Conservation (phyloP, 2,797 vertebrate genomes). For the Sciurus vulgaris region DNA sequence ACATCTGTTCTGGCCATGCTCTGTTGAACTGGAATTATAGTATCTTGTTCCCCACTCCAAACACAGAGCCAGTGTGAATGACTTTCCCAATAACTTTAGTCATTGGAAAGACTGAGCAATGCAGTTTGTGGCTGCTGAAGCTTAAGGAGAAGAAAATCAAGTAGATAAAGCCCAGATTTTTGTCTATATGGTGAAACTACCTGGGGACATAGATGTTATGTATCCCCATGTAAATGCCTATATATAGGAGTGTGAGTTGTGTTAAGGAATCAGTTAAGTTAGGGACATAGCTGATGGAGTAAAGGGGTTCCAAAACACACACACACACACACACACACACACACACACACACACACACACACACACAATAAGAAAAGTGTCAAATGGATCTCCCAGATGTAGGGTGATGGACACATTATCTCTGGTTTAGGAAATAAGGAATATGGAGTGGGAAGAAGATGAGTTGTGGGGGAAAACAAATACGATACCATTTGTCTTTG, state of each 20-base stretch:
- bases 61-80: not conserved
- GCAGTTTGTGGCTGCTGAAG: not conserved
- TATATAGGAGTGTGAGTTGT: not conserved
- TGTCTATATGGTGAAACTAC: not conserved
- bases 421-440: not conserved
- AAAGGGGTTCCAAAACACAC: not conserved
- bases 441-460: not conserved
- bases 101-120: slow-evolving; percentile 44
- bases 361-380: not conserved
- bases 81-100: slow-evolving; percentile 53
- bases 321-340: not conserved
- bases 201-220: not conserved
- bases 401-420: not conserved
- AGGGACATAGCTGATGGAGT: not conserved
- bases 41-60: slow-evolving; percentile 57
- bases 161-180: slow-evolving; percentile 36
- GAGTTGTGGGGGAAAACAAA: not conserved
- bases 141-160: slow-evolving; percentile 3
- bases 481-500: not conserved
- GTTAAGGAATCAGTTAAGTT: not conserved
- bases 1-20: slow-evolving; percentile 44
- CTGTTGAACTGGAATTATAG: slow-evolving; percentile 67
- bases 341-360: not conserved
- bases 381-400: not conserved
- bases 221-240: not conserved